Evolutionary conservation across 2,888 invertebrate species (phyloP), one percentile per base, ranked within the genome.

Genomic region (Norana najaformis): DNA sequence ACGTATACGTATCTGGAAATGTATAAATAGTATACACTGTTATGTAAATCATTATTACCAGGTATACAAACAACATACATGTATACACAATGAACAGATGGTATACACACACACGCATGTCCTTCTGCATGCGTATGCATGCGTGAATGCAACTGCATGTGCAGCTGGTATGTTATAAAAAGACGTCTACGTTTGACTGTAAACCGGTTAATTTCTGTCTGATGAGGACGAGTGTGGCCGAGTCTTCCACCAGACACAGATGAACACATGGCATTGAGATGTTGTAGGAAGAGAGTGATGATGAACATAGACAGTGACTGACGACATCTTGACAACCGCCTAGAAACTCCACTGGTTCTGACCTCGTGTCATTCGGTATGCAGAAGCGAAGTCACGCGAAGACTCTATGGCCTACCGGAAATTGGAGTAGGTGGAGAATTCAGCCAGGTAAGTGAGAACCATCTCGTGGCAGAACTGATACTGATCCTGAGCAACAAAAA

Each of bases 391-490:
- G 20, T 11, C 36, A 23, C 36, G 85, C 35, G 18, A 85, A 34
- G 16, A 35, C 36, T 85, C 16, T 34, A 85, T 2, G 16, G 85
- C 36, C 82, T 92, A 92, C 90, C 91, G 90, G 91, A 92, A 92
- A 88, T 92, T 92, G 39, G 92, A 91, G 89, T 92, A 92, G 0
- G 91, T 92, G 88, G 92, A 91, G 85, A 91, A 92, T 89, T 92
- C 92, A 13, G 89, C 91, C 89, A 95, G 92, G 91, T 94, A 95
- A 90, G 95, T 95, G 92, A 94, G 92, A 53, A 95, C 94, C 89
- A 95, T 93, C 89, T 95, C 94, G 92, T 95, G 95, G 92, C 95
- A 95, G 92, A 95, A 95, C 89, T 94, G 93, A 93, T 95, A 95
- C 92, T 95, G 95, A 90, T 95, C 95, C 95, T 95, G 93, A 83